Evolutionary conservation across 2,888 invertebrate species (phyloP).

Genomic region (Beris morrisii): DNA sequence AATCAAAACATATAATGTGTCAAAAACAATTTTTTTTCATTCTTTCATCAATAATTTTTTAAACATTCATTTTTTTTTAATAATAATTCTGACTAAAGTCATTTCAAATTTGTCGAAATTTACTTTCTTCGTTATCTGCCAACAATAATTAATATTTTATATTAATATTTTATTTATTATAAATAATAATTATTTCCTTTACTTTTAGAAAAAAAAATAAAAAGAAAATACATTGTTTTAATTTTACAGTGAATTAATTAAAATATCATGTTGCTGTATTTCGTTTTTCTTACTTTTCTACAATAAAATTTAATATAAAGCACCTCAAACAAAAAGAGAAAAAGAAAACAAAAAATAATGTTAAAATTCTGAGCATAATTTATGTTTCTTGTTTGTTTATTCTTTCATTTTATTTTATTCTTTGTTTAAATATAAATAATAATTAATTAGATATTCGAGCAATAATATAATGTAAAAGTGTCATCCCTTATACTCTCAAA

Average conservation of each 20-base stretch:
- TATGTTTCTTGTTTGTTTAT: neutral
- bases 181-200: conserved; percentile 15
- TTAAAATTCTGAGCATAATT: conserved; percentile 19
- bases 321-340: conserved; percentile 18
- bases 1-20: neutral
- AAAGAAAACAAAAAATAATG: neutral
- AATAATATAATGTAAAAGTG: conserved; percentile 4
- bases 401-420: conserved; percentile 4
- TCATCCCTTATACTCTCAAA: conserved; percentile 17
- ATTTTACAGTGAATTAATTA: neutral
- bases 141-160: conserved; percentile 26
- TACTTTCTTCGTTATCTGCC: neutral
- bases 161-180: conserved; percentile 21
- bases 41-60: conserved; percentile 7
- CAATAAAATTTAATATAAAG: conserved; percentile 17
- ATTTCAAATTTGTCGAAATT: conserved; percentile 14
- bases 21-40: conserved; percentile 10
- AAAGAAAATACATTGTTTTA: conserved; percentile 11
- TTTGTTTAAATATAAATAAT: conserved; percentile 20
- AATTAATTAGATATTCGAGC: conserved; percentile 23
- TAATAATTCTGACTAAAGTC: conserved; percentile 3
- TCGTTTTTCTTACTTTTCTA: conserved; percentile 11
- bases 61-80: neutral
- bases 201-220: neutral
- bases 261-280: neutral